Evolutionary conservation across 2,888 invertebrate species (phyloP).

Genomic region (Thera obeliscata): DNA sequence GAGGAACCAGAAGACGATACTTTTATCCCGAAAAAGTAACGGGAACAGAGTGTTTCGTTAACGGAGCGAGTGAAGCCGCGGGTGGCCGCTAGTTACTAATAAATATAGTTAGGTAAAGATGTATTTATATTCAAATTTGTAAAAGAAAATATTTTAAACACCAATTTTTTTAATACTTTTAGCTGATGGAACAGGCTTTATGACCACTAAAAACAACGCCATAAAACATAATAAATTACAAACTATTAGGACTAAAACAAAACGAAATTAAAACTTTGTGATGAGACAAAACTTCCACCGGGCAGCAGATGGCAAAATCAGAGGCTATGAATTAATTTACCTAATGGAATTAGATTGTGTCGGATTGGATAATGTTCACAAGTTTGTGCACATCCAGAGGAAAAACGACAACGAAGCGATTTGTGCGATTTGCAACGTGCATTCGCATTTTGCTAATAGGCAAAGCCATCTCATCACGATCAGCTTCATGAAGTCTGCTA

Average conservation of each 20-base stretch:
- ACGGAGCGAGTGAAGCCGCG: no score
- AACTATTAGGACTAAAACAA: conserved; percentile 25
- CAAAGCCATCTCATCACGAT: no score
- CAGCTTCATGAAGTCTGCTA: no score
- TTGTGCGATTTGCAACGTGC: conserved; percentile 7
- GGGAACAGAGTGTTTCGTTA: no score
- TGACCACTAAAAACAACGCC: conserved; percentile 3
- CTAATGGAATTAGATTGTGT: conserved; percentile 55
- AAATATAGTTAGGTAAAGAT: background rate
- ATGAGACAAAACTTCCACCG: conserved; percentile 35
- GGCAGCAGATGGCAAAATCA: conserved; percentile 45
- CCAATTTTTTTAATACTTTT: background rate
- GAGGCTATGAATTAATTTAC: conserved; percentile 57
- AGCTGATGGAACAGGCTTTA: background rate
- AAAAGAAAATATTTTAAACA: background rate
- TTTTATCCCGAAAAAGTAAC: no score
- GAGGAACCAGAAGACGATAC: no score
- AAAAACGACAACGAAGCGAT: conserved; percentile 7
- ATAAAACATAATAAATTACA: conserved; percentile 20
- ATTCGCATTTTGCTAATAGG: conserved; percentile 2
- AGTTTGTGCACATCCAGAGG: conserved; percentile 21
- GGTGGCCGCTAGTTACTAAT: no score
- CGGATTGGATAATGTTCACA: conserved; percentile 38
- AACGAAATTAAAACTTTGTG: conserved; percentile 42
- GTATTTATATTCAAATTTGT: background rate